Conservation (phyloP, 2,888 invertebrate genomes). For the Cerastoderma edule region DNA sequence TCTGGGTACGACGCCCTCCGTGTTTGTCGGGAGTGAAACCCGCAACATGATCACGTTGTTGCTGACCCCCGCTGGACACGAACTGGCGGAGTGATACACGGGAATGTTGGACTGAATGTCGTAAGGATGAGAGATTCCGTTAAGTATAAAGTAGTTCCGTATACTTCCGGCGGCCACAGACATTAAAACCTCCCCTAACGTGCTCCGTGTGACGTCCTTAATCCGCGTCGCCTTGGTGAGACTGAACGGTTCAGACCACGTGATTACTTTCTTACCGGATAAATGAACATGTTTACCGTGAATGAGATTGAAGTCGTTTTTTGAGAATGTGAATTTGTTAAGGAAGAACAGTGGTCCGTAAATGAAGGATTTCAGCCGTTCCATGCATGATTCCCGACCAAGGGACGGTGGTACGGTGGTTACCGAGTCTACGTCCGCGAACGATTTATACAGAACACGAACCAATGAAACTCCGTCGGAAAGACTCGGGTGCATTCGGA, state of each 20-base stretch:
- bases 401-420: constrained; percentile 60
- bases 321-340: constrained; percentile 84
- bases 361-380: constrained; percentile 83
- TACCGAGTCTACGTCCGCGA: constrained; percentile 80
- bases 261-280: constrained; percentile 81
- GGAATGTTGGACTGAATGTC: constrained; percentile 84
- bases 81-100: constrained; percentile 71
- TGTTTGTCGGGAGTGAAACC: constrained; percentile 85
- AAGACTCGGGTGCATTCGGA: constrained; percentile 85
- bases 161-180: constrained; percentile 85
- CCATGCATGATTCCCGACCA: constrained; percentile 53
- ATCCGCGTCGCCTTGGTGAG: constrained; percentile 84
- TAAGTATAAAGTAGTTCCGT: constrained; percentile 84
- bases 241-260: constrained; percentile 85
- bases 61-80: constrained; percentile 49
- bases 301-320: constrained; percentile 84
- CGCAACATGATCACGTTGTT: constrained; percentile 77
- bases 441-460: constrained; percentile 81
- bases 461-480: constrained; percentile 86
- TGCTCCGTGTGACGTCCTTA: constrained; percentile 86
- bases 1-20: constrained; percentile 86
- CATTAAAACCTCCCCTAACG: constrained; percentile 86
- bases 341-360: constrained; percentile 85
- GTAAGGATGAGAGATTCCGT: constrained; percentile 85
- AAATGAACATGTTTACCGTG: constrained; percentile 77